Evolutionary conservation across 2,113 vertebrate species (phyloP).

Genomic region (Sula dactylatra): DNA sequence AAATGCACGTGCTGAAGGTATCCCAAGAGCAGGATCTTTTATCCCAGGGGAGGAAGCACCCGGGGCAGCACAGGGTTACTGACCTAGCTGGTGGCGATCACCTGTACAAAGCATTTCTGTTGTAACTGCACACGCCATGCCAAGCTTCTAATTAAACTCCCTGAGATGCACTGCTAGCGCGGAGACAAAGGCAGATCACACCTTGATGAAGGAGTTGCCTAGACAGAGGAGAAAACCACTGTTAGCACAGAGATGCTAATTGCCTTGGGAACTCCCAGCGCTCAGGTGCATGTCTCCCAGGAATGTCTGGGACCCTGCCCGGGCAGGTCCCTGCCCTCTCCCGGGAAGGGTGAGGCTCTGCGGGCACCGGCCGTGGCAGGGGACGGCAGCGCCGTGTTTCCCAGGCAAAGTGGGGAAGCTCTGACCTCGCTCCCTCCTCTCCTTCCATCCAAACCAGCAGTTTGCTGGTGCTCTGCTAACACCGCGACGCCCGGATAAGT

Average conservation of each 20-base stretch:
- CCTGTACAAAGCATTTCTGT: rapidly evolving
- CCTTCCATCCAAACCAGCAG: neutral
- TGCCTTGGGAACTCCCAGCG: conserved; percentile 21
- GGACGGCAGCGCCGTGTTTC: neutral
- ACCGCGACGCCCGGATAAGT: neutral
- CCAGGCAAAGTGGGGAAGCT: neutral
- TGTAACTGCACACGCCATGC: neutral
- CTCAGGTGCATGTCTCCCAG: conserved; percentile 22
- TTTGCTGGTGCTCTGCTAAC: neutral
- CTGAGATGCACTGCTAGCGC: neutral
- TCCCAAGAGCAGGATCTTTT: neutral
- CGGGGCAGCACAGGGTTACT: rapidly evolving
- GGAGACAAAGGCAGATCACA: neutral
- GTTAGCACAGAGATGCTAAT: neutral
- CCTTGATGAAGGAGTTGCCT: conserved; percentile 28
- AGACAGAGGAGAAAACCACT: conserved; percentile 26
- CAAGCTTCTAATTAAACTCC: neutral
- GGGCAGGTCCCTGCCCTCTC: neutral
- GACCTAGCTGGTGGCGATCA: rapidly evolving
- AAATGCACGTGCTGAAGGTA: rapidly evolving
- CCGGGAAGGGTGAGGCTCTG: neutral
- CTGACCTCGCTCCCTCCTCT: neutral
- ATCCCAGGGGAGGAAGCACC: neutral
- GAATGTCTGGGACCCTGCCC: conserved; percentile 23
- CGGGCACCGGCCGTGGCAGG: neutral